phyloP scores from a whole-genome alignment of 2,888 invertebrate species.

The Cepaea hortensis region DNA sequence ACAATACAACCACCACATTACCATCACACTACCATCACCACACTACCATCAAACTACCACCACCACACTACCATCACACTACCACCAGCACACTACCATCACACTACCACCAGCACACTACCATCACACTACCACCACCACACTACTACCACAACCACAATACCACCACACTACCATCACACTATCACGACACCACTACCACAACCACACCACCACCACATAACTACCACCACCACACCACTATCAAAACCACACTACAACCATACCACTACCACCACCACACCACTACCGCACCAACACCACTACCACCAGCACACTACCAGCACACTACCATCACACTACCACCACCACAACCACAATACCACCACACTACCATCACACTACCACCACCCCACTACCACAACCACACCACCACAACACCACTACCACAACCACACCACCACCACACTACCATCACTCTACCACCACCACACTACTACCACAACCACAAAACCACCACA shows the following conservation, averaged over 20 bases:
- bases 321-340: too few relatives aligned
- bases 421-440: neutral
- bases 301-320: neutral
- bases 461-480: constrained; percentile 17
- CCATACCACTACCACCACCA: neutral
- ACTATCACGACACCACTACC: neutral
- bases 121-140: too few relatives aligned
- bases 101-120: too few relatives aligned
- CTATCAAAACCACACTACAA: neutral
- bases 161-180: neutral
- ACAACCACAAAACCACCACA: neutral
- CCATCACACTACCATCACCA: too few relatives aligned
- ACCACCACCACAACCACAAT: neutral
- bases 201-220: neutral
- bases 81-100: too few relatives aligned
- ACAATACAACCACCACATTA: too few relatives aligned
- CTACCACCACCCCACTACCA: neutral
- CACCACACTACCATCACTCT: neutral
- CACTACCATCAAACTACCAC: too few relatives aligned
- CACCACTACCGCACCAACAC: neutral
- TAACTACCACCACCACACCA: neutral
- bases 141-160: neutral
- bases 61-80: too few relatives aligned
- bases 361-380: neutral
- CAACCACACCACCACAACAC: neutral